Evolutionary conservation across 1,140 invertebrate genomes (phyloP).

Genomic region (Wiebesia pumilae): DNA sequence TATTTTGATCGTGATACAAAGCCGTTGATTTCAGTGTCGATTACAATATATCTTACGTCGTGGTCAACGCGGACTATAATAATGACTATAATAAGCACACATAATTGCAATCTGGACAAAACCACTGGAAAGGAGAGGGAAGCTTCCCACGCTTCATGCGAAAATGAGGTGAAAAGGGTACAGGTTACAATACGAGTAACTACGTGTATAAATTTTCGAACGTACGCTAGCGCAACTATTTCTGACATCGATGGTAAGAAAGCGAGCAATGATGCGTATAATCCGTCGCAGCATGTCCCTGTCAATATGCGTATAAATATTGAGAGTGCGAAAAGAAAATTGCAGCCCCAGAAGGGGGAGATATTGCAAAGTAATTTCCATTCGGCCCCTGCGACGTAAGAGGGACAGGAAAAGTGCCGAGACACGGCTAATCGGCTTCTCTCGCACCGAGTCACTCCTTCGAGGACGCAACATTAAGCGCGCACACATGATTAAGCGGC

Average conservation of each 20-base stretch:
- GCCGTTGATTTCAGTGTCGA: no score
- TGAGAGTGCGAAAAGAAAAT: constrained; percentile 8
- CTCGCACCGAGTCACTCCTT: constrained; percentile 69
- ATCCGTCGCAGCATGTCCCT: constrained; percentile 32
- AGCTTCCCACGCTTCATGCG: not conserved
- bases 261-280: constrained; percentile 34
- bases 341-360: not conserved
- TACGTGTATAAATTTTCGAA: not conserved
- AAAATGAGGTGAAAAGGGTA: not conserved
- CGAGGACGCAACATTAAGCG: constrained; percentile 75
- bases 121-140: not conserved
- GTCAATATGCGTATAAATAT: constrained; percentile 23
- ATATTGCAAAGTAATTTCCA: constrained; percentile 51
- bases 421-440: constrained; percentile 54
- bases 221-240: not conserved
- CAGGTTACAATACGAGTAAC: not conserved
- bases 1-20: no score
- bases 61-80: no score
- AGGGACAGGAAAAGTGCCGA: not conserved
- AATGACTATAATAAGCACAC: no score
- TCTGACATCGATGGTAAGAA: not conserved
- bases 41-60: no score
- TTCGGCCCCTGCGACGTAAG: not conserved
- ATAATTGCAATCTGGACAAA: no score
- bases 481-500: constrained; percentile 74